phyloP scores from a whole-genome alignment of 2,797 vertebrate genomes.

The Taenioides sp. region DNA sequence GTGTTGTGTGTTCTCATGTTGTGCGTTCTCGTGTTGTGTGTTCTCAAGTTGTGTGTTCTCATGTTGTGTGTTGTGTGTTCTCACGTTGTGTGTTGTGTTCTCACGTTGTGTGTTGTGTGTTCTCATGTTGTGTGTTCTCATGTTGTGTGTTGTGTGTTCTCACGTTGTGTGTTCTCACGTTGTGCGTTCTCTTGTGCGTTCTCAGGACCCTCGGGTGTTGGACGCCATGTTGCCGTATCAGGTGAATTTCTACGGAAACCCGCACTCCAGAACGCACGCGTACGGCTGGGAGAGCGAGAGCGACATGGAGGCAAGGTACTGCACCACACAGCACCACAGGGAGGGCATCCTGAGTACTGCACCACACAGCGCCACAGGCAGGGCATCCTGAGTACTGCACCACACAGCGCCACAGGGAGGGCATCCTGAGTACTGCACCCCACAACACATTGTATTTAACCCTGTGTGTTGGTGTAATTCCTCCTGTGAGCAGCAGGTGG shows the following conservation, averaged over 20 bases:
- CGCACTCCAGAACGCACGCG: conserved; percentile 93
- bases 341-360: too few relatives aligned
- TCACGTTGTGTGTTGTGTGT: too few relatives aligned
- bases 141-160: too few relatives aligned
- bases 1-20: too few relatives aligned
- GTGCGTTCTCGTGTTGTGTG: too few relatives aligned
- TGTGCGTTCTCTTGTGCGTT: too few relatives aligned
- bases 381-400: conserved; percentile 80
- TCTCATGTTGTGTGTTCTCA: too few relatives aligned
- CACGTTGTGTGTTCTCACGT: too few relatives aligned
- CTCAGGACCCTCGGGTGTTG: conserved; percentile 91
- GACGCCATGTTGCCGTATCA: conserved; percentile 95
- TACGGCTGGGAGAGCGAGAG: conserved; percentile 97
- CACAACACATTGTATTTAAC: background rate
- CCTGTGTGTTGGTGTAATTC: background rate
- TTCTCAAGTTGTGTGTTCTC: too few relatives aligned
- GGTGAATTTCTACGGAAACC: conserved; percentile 91
- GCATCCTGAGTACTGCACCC: background rate
- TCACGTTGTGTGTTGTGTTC: too few relatives aligned
- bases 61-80: too few relatives aligned
- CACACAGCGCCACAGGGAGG: background rate
- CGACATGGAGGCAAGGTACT: conserved; percentile 91
- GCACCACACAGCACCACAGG: too few relatives aligned
- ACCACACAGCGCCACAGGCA: conserved; percentile 81
- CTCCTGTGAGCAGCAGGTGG: conserved; percentile 85